A percentile compares a stretch with the other conserved stretches of the same genome.
phyloP scores from a whole-genome alignment of 1,140 invertebrate genomes.

The Lucilia sericata region DNA sequence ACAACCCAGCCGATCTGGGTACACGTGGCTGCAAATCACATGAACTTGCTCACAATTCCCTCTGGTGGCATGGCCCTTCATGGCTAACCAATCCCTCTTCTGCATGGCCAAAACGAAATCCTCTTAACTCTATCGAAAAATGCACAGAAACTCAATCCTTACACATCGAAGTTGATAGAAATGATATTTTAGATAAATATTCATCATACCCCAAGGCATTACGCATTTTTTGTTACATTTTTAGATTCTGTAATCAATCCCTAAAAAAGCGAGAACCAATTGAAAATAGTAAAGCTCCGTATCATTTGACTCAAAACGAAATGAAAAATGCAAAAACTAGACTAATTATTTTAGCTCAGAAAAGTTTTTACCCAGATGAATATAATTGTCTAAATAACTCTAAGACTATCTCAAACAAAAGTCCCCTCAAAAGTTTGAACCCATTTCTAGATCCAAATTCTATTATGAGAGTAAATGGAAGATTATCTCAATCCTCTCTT shows the following conservation, averaged over 20 bases:
- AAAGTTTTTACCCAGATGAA: no score
- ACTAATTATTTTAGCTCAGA: no score
- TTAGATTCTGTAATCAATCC: not conserved
- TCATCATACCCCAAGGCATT: conserved; percentile 1
- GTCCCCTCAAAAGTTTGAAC: not conserved
- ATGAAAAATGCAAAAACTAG: no score
- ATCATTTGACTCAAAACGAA: no score
- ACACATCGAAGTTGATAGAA: not conserved
- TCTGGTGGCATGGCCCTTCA: conserved; percentile 38
- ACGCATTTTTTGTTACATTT: not conserved
- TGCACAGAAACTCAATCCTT: no score
- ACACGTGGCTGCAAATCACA: conserved; percentile 1
- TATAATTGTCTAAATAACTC: no score
- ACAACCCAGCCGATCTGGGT: not conserved
- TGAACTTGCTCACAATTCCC: not conserved
- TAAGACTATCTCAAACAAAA: not conserved
- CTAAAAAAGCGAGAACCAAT: no score
- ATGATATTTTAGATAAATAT: conserved; percentile 9
- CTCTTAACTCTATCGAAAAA: no score
- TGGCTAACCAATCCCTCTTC: no score
- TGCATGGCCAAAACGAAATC: no score
- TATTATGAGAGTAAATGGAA: conserved; percentile 16
- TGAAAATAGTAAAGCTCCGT: no score
- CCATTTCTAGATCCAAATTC: not conserved
- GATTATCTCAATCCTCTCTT: not conserved